Evolutionary conservation across 2,797 vertebrate genomes (phyloP).

Genomic region (Caiman crocodilus): DNA sequence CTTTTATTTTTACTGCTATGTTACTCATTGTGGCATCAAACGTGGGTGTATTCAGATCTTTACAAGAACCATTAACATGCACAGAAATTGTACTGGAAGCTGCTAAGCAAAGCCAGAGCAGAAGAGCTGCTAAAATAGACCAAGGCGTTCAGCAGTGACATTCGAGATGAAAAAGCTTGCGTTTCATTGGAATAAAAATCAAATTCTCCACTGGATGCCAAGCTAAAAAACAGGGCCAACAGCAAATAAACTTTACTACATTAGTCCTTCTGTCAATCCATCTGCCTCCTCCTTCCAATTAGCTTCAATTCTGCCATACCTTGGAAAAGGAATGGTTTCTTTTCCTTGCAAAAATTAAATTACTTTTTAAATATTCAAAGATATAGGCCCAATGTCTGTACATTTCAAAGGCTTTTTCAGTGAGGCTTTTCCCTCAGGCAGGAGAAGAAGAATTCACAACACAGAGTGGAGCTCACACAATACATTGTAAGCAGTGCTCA

Average conservation of each 20-base stretch:
- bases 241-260: constrained; percentile 43
- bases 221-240: constrained; percentile 15
- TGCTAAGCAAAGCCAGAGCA: constrained; percentile 40
- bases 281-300: constrained; percentile 13
- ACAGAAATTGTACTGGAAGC: background rate
- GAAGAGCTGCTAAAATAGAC: constrained; percentile 28
- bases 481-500: background rate
- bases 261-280: constrained; percentile 53
- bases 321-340: background rate
- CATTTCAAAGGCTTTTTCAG: background rate
- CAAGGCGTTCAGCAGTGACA: constrained; percentile 26
- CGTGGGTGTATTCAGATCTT: background rate
- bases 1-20: background rate
- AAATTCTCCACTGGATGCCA: constrained; percentile 19
- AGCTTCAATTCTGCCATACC: background rate
- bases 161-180: constrained; percentile 9
- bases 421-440: background rate
- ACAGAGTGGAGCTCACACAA: background rate
- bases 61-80: background rate
- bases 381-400: no score
- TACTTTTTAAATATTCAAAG: background rate
- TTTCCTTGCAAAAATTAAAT: background rate
- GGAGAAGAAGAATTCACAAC: background rate
- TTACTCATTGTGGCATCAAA: background rate
- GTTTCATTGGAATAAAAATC: constrained; percentile 32